A percentile compares a stretch with the other conserved stretches of the same genome.
Evolutionary conservation across 2,113 vertebrate genomes (phyloP).

Genomic region (Okapia johnstoni): DNA sequence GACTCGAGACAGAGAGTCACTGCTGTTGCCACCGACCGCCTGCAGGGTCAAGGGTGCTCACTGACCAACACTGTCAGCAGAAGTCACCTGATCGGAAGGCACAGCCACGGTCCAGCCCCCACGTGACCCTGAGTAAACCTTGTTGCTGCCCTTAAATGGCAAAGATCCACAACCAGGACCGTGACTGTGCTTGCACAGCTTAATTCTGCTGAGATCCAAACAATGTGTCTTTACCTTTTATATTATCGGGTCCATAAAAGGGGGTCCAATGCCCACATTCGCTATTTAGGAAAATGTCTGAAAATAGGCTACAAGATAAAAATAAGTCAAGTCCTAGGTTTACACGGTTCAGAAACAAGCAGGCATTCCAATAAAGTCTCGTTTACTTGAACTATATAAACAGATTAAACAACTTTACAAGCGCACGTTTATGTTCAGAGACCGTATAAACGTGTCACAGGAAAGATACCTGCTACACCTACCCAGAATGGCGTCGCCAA

Average conservation of each 20-base stretch:
- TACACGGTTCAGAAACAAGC: background rate
- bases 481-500: fast-evolving
- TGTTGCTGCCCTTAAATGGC: background rate
- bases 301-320: background rate
- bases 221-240: background rate
- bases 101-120: background rate
- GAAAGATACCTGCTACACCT: background rate
- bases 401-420: background rate
- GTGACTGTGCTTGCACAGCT: fast-evolving
- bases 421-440: background rate
- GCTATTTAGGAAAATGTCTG: fast-evolving
- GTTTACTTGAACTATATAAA: fast-evolving
- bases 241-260: fast-evolving
- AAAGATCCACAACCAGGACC: background rate
- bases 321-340: background rate
- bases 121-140: fast-evolving
- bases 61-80: fast-evolving
- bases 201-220: background rate
- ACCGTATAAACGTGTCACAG: fast-evolving
- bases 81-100: background rate
- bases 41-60: background rate
- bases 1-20: background rate
- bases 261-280: background rate
- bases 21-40: fast-evolving
- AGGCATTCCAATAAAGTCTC: background rate